Evolutionary conservation across 2,888 invertebrate species (phyloP).

Genomic region (Troglohyphantes excavatus): DNA sequence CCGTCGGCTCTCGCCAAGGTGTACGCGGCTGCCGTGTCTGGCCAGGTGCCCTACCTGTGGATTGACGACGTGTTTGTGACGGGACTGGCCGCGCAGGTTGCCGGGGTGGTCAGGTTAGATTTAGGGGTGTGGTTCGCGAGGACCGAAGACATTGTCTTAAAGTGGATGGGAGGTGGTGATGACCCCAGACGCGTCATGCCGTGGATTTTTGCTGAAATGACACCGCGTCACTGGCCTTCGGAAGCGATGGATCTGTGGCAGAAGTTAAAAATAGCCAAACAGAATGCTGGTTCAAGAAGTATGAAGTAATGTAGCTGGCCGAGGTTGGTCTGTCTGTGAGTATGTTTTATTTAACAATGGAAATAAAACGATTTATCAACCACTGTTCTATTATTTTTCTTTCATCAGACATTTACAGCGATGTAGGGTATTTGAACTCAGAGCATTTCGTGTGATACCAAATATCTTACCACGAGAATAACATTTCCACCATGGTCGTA

Average conservation of each 20-base stretch:
- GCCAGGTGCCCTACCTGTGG: constrained; percentile 90
- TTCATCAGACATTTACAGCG: too few relatives aligned
- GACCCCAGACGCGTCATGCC: constrained; percentile 4
- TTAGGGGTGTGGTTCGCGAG: constrained; percentile 64
- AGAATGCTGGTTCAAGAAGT: too few relatives aligned
- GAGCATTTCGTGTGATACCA: too few relatives aligned
- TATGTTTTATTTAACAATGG: too few relatives aligned
- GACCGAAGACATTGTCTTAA: constrained; percentile 34
- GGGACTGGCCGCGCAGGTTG: constrained; percentile 84
- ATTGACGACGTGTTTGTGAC: constrained; percentile 95
- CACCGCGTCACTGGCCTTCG: constrained; percentile 54
- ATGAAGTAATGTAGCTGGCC: too few relatives aligned
- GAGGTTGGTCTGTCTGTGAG: too few relatives aligned
- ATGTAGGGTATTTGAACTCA: too few relatives aligned
- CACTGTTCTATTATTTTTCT: too few relatives aligned
- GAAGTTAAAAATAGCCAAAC: background rate
- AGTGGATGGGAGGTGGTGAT: constrained; percentile 26
- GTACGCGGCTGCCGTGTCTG: constrained; percentile 85
- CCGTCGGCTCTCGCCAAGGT: constrained; percentile 86
- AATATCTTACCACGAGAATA: too few relatives aligned
- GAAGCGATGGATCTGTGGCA: constrained; percentile 46
- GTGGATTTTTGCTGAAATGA: constrained; percentile 68
- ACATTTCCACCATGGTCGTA: too few relatives aligned
- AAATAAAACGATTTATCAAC: too few relatives aligned
- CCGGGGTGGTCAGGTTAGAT: constrained; percentile 21